Conservation (phyloP, 2,797 vertebrate species). For the Clarias platycephalus region DNA sequence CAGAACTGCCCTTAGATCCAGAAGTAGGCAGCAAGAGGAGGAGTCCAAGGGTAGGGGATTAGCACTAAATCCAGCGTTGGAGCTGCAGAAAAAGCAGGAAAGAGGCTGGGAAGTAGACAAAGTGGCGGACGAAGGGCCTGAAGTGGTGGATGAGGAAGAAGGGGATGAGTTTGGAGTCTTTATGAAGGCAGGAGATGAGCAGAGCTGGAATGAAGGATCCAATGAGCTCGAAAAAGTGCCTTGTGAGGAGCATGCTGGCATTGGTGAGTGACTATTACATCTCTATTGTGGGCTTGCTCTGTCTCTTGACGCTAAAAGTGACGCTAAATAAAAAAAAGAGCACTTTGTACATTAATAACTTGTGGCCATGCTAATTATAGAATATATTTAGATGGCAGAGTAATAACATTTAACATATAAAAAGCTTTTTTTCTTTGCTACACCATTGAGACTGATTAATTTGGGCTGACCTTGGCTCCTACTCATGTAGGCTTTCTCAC, state of each 20-base stretch:
- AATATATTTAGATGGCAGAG: background rate
- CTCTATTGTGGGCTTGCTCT: background rate
- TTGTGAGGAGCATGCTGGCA: slow-evolving; percentile 63
- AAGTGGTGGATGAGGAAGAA: slow-evolving; percentile 59
- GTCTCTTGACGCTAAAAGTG: background rate
- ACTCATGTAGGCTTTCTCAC: background rate
- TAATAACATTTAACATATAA: background rate
- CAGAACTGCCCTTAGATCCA: slow-evolving; percentile 64
- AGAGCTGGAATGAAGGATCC: slow-evolving; percentile 63
- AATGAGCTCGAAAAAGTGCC: slow-evolving; percentile 65
- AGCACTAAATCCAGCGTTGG: slow-evolving; percentile 47
- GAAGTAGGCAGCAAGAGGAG: slow-evolving; percentile 40
- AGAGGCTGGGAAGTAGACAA: slow-evolving; percentile 51
- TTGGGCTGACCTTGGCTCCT: background rate
- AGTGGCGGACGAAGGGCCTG: slow-evolving; percentile 59
- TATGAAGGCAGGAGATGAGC: slow-evolving; percentile 72
- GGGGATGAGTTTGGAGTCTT: slow-evolving; percentile 76
- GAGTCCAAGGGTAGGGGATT: slow-evolving; percentile 48
- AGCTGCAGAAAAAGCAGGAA: slow-evolving; percentile 52
- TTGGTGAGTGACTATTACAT: slow-evolving; percentile 65
- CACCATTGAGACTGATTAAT: background rate
- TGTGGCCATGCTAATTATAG: background rate
- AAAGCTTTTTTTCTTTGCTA: background rate
- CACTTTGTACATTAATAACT: background rate
- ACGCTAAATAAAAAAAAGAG: background rate